Conservation (phyloP, 2,797 vertebrate species). For the Hylomyscus alleni region DNA sequence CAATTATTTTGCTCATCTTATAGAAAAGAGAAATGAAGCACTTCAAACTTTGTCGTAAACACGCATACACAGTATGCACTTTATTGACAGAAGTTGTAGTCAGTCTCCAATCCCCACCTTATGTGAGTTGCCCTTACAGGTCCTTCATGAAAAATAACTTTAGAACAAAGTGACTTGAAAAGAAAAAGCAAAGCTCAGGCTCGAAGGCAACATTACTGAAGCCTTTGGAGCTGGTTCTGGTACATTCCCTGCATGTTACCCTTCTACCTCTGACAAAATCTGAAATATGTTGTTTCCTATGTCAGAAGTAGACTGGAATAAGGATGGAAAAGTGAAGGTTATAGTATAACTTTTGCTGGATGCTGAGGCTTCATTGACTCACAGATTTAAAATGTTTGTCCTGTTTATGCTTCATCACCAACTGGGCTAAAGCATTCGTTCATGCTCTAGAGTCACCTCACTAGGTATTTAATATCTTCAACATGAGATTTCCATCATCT, state of each 20-base stretch:
- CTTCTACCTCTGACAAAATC: neutral
- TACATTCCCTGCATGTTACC: neutral
- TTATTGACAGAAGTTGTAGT: neutral
- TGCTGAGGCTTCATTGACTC: neutral
- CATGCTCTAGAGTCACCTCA: neutral
- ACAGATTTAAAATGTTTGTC: neutral
- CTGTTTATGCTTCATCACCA: neutral
- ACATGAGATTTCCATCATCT: neutral
- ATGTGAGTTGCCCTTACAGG: neutral
- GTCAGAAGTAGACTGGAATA: conserved; percentile 5
- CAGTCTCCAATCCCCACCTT: neutral
- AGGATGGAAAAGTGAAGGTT: neutral
- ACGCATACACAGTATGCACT: neutral
- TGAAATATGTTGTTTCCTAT: neutral
- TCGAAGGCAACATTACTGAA: neutral
- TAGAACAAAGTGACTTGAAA: conserved; percentile 32
- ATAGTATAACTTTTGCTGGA: neutral
- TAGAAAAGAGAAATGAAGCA: neutral
- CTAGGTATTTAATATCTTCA: conserved; percentile 2
- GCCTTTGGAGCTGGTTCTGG: neutral
- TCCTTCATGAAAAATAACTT: neutral
- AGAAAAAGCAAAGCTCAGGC: neutral
- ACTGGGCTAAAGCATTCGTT: neutral
- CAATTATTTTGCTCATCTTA: neutral
- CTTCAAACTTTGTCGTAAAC: neutral